Base-by-base conservation (phyloP, 2,797 vertebrate species). In the Orientallactaga sibirica region DNA sequence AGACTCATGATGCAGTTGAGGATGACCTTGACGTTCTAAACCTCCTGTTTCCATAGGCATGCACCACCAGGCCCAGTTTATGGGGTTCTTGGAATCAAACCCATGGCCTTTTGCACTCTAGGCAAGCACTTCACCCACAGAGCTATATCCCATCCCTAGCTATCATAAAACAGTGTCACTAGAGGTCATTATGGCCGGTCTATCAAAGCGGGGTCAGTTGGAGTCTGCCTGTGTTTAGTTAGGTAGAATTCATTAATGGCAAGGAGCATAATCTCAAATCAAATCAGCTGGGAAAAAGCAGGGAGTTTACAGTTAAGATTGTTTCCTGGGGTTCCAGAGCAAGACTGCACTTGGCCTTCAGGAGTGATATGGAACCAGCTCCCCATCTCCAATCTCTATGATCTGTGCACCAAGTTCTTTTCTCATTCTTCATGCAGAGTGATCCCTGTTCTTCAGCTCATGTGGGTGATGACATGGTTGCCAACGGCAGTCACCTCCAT, bases 211-310 rank as follows among this genome's bases (percentile, higher is more conserved):
- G 62, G 80, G n/a, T 78, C n/a, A 84, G 33, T 27, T 90, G 81
- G 82, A 37, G 80, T 73, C 66, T 25, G 80, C 2, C 64, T 62
- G 25, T 73, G 62, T 80, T 86, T 89, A 89, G 20, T 88, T 58
- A 91, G 20, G 58, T 58, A 91, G 20, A 58, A 43, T 14, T 93
- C 80, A 82, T 16, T 71, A 66, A 82, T 48, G 29, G 52, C 61
- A 85, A 94, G 37, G 61, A 70, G 70, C 75, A 92, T 52, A 71
- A 79, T 15, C 33, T 20, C 62, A 80, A 83, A 76, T 91, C 37
- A 79, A 87, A 66, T 61, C 29, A 61, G 29, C 24, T 43, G 77
- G 10, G 73, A 33, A 76, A n/a, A 75, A 92, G 52, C 37, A 83
- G 76, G 37, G 41, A 75, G 43, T 74, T 83, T 73, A n/a, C 67